These are phyloP conservation scores for Sternarchorhynchus goeldii DNA, from an alignment of 2,797 vertebrate genomes.

Conservation along the genomic window DNA sequence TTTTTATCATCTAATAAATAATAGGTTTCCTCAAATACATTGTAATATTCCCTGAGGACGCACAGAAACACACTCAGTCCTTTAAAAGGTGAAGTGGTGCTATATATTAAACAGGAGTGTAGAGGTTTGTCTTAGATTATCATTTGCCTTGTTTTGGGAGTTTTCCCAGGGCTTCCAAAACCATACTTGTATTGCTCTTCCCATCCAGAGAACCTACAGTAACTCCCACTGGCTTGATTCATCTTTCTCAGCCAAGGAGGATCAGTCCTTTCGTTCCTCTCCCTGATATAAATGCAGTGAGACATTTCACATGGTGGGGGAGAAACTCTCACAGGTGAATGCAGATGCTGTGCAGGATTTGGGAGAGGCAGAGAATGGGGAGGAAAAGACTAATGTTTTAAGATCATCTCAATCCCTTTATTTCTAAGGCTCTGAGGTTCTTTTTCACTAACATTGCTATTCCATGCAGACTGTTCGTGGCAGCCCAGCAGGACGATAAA, in stretches of 20 bases:
- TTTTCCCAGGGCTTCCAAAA: neutral
- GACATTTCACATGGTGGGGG: slow-evolving; percentile 27
- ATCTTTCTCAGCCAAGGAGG: slow-evolving; percentile 26
- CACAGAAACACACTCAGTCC: neutral
- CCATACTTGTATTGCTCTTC: slow-evolving; percentile 6
- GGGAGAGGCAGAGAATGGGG: slow-evolving; percentile 7
- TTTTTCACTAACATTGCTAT: slow-evolving; percentile 26
- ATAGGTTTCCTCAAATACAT: too few species aligned
- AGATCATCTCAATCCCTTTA: slow-evolving; percentile 19
- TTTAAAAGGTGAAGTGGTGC: neutral
- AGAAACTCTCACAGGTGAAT: slow-evolving; percentile 25
- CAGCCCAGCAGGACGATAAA: slow-evolving; percentile 33
- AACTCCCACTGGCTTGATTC: slow-evolving; percentile 21
- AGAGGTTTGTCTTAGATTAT: too few species aligned
- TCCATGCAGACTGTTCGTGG: slow-evolving; percentile 17
- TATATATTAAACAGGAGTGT: neutral
- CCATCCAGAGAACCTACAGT: neutral
- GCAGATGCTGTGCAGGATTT: slow-evolving; percentile 26
- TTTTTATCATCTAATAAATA: too few species aligned
- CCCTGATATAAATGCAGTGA: slow-evolving; percentile 35
- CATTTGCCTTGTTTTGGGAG: neutral
- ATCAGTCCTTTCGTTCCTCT: slow-evolving; percentile 26
- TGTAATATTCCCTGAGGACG: neutral
- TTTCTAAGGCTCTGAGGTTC: slow-evolving; percentile 1
- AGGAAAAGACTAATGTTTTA: neutral